Percentiles rank a stretch among this genome's conserved stretches.
Evolutionary conservation across 1,140 invertebrate species (phyloP).

Genomic region (Rhynchophorus ferrugineus): DNA sequence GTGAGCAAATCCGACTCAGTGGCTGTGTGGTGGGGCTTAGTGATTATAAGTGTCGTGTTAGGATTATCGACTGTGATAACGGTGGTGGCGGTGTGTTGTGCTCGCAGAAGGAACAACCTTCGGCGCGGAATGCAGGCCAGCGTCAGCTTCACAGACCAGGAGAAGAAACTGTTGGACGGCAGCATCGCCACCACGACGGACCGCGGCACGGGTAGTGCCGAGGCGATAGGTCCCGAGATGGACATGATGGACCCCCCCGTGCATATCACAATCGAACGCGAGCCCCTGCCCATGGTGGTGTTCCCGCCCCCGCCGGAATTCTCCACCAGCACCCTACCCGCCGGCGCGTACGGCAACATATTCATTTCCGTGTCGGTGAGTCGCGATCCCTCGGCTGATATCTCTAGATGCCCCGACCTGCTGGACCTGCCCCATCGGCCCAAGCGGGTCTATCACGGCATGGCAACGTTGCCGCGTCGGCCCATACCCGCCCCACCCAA

Average conservation of each 20-base stretch:
- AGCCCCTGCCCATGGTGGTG: constrained; percentile 43
- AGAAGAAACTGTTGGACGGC: constrained; percentile 72
- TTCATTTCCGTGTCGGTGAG: constrained; percentile 67
- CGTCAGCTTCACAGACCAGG: constrained; percentile 74
- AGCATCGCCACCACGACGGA: constrained; percentile 72
- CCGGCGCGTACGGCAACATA: constrained; percentile 60
- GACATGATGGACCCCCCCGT: constrained; percentile 47
- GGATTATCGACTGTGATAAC: constrained; percentile 45
- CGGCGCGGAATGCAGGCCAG: constrained; percentile 62
- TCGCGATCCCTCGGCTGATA: constrained; percentile 54
- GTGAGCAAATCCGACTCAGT: constrained; percentile 54
- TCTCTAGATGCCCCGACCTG: constrained; percentile 65
- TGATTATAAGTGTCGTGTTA: constrained; percentile 46
- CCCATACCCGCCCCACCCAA: constrained; percentile 29
- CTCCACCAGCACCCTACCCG: constrained; percentile 51
- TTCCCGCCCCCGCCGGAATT: constrained; percentile 60
- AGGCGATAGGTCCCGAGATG: constrained; percentile 46
- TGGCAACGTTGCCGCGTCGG: constrained; percentile 42
- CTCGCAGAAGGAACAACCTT: constrained; percentile 49
- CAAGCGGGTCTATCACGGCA: constrained; percentile 43
- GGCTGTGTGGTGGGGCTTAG: constrained; percentile 50
- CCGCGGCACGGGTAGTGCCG: constrained; percentile 53
- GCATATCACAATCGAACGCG: constrained; percentile 71
- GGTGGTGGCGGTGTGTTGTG: constrained; percentile 47
- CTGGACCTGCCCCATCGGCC: constrained; percentile 61